Percentiles rank a stretch among this genome's conserved stretches.
These are phyloP conservation scores for Amphibalanus amphitrite DNA, from an alignment of 1,140 invertebrate species.

Conservation along the genomic window DNA sequence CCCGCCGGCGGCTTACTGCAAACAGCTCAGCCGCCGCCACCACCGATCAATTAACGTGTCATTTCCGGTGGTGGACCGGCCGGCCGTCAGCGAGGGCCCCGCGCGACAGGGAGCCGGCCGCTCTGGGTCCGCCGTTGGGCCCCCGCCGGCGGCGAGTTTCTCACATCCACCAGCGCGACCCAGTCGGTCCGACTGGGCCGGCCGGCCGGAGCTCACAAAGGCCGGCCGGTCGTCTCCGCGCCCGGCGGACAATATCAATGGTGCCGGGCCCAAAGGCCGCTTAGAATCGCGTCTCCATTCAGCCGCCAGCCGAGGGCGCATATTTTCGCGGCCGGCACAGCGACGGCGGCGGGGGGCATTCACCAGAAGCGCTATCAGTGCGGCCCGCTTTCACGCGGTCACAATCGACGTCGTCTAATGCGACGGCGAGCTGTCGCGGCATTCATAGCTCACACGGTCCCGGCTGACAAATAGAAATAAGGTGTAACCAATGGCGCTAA, in stretches of 20 bases:
- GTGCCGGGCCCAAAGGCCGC: neutral
- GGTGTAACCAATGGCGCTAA: neutral
- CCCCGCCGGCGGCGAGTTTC: too few relatives aligned
- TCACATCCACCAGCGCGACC: too few relatives aligned
- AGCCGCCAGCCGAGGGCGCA: neutral
- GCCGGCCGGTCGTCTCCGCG: neutral
- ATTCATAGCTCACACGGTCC: neutral
- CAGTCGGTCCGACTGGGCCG: too few relatives aligned
- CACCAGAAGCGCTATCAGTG: neutral
- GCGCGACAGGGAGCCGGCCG: too few relatives aligned
- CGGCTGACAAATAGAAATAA: constrained; percentile 1
- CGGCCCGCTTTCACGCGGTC: neutral
- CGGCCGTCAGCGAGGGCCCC: too few relatives aligned
- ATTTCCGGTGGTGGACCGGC: neutral
- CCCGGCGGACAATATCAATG: neutral
- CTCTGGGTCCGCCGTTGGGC: too few relatives aligned
- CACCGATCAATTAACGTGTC: neutral
- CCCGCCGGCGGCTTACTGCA: neutral
- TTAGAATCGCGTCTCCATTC: neutral
- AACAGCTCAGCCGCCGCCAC: neutral
- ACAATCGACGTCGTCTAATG: neutral
- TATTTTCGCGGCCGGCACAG: neutral
- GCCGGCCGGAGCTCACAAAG: neutral
- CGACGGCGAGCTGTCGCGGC: neutral
- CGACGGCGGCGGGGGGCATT: neutral